phyloP scores from a whole-genome alignment of 2,888 invertebrate genomes.

The Caenorhabditis sulstoni region DNA sequence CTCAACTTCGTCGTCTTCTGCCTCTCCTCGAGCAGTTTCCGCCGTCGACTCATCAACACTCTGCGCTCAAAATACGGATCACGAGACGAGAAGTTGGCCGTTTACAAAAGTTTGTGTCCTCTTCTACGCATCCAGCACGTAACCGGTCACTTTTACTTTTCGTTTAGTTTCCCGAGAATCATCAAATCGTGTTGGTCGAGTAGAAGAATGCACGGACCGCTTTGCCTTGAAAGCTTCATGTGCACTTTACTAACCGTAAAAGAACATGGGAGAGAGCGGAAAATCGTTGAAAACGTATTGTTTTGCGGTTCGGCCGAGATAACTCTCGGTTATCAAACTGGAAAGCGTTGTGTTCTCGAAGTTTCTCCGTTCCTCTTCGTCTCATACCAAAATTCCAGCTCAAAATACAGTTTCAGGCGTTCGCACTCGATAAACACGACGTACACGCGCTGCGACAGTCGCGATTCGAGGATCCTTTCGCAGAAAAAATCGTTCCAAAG shows the following conservation, averaged over 20 bases:
- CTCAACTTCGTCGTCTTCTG: slow-evolving; percentile 76
- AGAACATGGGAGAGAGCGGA: too few relatives aligned
- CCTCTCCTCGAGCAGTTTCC: slow-evolving; percentile 71
- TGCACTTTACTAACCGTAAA: too few relatives aligned
- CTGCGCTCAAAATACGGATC: slow-evolving; percentile 62
- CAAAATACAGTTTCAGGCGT: slow-evolving; percentile 37
- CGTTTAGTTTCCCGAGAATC: too few relatives aligned
- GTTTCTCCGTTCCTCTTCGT: too few relatives aligned
- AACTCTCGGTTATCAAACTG: too few relatives aligned
- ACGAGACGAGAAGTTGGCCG: slow-evolving; percentile 48
- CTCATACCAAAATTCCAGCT: background rate
- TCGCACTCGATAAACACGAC: slow-evolving; percentile 63
- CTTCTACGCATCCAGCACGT: too few relatives aligned
- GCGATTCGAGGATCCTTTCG: slow-evolving; percentile 63
- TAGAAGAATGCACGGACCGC: too few relatives aligned
- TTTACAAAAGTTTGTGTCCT: slow-evolving; percentile 17
- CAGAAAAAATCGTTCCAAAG: slow-evolving; percentile 68
- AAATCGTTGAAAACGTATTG: background rate
- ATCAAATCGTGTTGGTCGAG: too few relatives aligned
- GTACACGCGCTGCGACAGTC: slow-evolving; percentile 64
- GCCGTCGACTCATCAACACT: slow-evolving; percentile 66
- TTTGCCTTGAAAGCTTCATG: too few relatives aligned
- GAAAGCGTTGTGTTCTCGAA: too few relatives aligned
- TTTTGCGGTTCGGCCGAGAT: too few relatives aligned
- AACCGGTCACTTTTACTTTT: too few relatives aligned